Evolutionary conservation across 2,888 invertebrate species (phyloP).

Genomic region (Bellardia pandia): DNA sequence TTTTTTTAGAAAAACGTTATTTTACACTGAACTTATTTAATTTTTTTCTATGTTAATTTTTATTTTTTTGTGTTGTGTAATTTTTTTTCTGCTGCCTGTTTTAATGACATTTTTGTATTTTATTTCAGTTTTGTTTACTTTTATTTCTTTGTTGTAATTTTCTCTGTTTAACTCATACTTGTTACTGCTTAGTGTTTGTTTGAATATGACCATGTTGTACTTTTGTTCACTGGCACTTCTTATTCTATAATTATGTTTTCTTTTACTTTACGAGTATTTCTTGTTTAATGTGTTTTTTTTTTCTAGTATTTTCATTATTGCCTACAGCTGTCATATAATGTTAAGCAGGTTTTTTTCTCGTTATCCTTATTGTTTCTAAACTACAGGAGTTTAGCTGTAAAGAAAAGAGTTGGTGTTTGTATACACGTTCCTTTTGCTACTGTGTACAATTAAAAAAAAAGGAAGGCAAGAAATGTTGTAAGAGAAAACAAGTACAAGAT

Average conservation of each 20-base stretch:
- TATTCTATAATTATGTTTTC: conserved; percentile 70
- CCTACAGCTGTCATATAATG: conserved; percentile 71
- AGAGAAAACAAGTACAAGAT: conserved; percentile 38
- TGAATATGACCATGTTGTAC: conserved; percentile 6
- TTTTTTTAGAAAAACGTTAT: conserved; percentile 21
- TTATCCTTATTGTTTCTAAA: conserved; percentile 25
- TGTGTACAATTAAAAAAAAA: not conserved
- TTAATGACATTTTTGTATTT: conserved; percentile 62
- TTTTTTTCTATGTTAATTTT: conserved; percentile 18
- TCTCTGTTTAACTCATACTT: conserved; percentile 33
- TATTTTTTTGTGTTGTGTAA: not conserved
- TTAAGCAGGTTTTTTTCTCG: conserved; percentile 48
- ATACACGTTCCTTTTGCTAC: not conserved
- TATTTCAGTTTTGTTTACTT: conserved; percentile 51
- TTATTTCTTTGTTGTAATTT: conserved; percentile 38
- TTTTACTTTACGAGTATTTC: conserved; percentile 60
- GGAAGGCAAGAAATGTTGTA: not conserved
- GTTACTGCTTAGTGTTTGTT: conserved; percentile 2
- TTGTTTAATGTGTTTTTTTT: conserved; percentile 33
- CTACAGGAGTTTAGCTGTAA: conserved; percentile 20
- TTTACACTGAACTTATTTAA: conserved; percentile 50
- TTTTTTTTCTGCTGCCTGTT: conserved; percentile 32
- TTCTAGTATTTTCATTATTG: conserved; percentile 59
- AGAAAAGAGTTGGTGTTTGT: conserved; percentile 44
- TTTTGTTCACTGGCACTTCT: conserved; percentile 8